phyloP scores from a whole-genome alignment of 2,888 invertebrate genomes.

The Chymomyza amoena region DNA sequence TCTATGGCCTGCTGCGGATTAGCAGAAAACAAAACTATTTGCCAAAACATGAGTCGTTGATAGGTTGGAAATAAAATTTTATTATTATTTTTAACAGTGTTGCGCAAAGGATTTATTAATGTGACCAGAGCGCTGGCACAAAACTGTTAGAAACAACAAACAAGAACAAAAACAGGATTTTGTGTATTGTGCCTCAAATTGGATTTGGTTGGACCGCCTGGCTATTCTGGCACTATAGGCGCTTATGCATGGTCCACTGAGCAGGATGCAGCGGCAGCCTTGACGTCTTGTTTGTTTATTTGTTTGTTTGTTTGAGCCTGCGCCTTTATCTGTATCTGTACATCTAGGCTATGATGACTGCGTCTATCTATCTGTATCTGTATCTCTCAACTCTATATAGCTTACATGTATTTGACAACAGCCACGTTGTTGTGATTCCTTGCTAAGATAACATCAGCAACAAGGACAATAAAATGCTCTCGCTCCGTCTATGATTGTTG shows the following conservation, averaged over 20 bases:
- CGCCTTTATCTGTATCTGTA: conserved; percentile 3
- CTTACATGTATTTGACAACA: conserved; percentile 65
- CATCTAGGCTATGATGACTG: background rate
- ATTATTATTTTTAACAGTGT: conserved; percentile 34
- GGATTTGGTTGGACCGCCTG: conserved; percentile 60
- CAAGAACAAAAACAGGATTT: conserved; percentile 66
- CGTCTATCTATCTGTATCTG: conserved; percentile 12
- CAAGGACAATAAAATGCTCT: background rate
- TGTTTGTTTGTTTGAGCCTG: conserved; percentile 32
- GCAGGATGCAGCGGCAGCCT: conserved; percentile 5
- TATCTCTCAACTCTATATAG: conserved; percentile 48
- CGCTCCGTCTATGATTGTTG: background rate
- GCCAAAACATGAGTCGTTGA: conserved; percentile 17
- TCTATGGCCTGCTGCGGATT: background rate
- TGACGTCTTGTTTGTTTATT: conserved; percentile 23
- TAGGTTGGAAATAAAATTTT: conserved; percentile 6
- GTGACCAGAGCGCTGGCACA: conserved; percentile 20
- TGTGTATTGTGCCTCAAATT: conserved; percentile 65
- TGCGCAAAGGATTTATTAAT: conserved; percentile 52
- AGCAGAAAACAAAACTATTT: conserved; percentile 5
- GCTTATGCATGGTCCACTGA: conserved; percentile 54
- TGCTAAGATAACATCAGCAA: conserved; percentile 66
- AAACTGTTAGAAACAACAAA: conserved; percentile 14
- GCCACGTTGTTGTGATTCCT: conserved; percentile 60
- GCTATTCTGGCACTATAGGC: conserved; percentile 28